Evolutionary conservation across 2,797 vertebrate species (phyloP), one percentile per base, ranked within the genome.

Genomic region (Acrossocheilus wenchowensis): DNA sequence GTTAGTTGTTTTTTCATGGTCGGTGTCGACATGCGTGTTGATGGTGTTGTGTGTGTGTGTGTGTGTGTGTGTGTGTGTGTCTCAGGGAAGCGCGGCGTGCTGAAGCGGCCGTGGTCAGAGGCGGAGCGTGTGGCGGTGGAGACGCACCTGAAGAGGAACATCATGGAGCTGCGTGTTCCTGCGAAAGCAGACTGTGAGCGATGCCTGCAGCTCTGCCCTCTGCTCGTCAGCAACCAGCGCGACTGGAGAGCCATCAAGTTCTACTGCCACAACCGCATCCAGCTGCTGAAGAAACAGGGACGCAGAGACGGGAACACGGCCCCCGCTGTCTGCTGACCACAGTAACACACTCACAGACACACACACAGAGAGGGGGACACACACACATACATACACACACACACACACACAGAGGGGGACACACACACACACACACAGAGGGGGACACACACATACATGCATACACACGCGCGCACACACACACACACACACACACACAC

Each of bases 201-300:
- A 74, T 96, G 95, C 89, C 91, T 96, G 34, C 94, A 96, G 90
- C 95, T 94, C 90, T 96, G 95, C 89, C 96, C 96, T 5, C 91
- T 96, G 88, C 92, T 96, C 88, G 95, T 94, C 87, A 94, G 93
- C 92, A 96, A 96, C 91, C 94, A 95, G 85, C 92, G 96, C 17
- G 95, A 96, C 94, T 96, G 96, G 96, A 92, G 95, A 78, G 92
- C 96, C 1, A 96, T 96, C 91, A 96, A 96, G 91, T 96, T 96
- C 89, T 96, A 96, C 48, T 95, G 95, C 82, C 96, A 96, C 94
- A 96, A 96, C 91, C 95, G 96, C 88, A 96, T 96, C 87, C 96
- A 96, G 91, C 93, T 96, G 84, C 94, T 96, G 69, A 96, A 95
- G 92, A 96, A 96, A 92, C 95, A 96, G 89, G 94, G 93, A 19